A percentile compares a stretch with the other conserved stretches of the same genome.
phyloP scores from a whole-genome alignment of 2,113 vertebrate species.

The Syngnathoides biaculeatus region DNA sequence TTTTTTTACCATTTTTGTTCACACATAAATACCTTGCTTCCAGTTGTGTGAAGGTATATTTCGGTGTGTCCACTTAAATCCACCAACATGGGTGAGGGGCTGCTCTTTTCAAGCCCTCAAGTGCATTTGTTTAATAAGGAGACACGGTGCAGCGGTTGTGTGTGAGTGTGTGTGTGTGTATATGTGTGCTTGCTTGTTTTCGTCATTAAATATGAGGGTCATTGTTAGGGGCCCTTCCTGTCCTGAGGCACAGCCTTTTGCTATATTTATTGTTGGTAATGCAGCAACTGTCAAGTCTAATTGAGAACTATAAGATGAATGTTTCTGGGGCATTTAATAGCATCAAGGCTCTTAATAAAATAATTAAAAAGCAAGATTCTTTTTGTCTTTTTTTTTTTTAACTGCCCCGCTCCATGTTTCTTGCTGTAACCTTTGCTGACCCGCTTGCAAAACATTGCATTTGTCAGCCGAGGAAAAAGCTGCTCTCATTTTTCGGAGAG shows the following conservation, averaged over 20 bases:
- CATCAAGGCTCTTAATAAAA: slow-evolving; percentile 73
- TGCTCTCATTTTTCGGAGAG: slow-evolving; percentile 44
- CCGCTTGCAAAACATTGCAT: slow-evolving; percentile 56
- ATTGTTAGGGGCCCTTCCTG: slow-evolving; percentile 68
- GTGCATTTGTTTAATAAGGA: slow-evolving; percentile 39
- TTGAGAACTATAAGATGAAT: slow-evolving; percentile 73
- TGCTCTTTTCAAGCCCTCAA: neutral
- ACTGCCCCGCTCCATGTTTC: slow-evolving; percentile 54
- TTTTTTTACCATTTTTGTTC: neutral
- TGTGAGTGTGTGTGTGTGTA: slow-evolving; percentile 20
- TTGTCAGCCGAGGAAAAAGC: slow-evolving; percentile 44
- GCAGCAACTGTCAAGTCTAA: slow-evolving; percentile 77
- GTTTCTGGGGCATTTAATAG: slow-evolving; percentile 77
- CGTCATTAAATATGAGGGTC: slow-evolving; percentile 77
- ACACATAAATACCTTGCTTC: neutral
- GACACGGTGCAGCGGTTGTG: slow-evolving; percentile 3
- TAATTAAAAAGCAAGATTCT: slow-evolving; percentile 70
- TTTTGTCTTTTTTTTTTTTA: slow-evolving; percentile 71
- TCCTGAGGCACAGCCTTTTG: slow-evolving; percentile 69
- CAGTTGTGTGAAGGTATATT: slow-evolving; percentile 8
- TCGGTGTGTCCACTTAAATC: slow-evolving; percentile 15
- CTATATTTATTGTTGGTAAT: slow-evolving; percentile 78
- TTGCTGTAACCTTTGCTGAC: slow-evolving; percentile 61
- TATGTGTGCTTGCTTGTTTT: slow-evolving; percentile 60
- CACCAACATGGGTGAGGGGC: slow-evolving; percentile 7